Base-by-base conservation (phyloP, 2,113 vertebrate species). In the Rhizomys pruinosus region DNA sequence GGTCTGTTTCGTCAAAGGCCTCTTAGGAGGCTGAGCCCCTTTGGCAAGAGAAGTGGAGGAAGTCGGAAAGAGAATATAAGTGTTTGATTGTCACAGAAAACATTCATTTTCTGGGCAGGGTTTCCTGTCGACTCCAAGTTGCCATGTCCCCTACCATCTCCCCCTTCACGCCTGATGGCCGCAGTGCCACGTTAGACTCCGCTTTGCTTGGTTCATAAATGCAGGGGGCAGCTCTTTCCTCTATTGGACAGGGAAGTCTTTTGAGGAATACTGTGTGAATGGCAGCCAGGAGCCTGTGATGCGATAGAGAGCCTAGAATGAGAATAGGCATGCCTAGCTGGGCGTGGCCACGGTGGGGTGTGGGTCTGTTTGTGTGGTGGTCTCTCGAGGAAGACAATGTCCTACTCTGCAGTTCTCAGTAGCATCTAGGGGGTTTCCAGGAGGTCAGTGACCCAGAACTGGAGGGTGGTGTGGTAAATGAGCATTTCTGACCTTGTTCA, bases 81-180 rank as follows among this genome's bases (percentile, higher is more conserved):
- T 20, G 15, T 39, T 69, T 22, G 29, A 44, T 37, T 59, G 86
- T 89, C 72, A 71, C 71, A 82, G 69, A 27, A 94, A 69, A 37
- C 61, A 57, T 89, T 82, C 78, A 63, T 42, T 92, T 92, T 87
- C 74, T 87, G 42, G 68, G 57, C 59, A 80, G 68, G 55, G n/a
- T 78, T 95, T 96, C 78, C 93, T 90, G 74, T 57, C 87, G 63
- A 85, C 85, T 57, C 12, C 13, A 12, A 72, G 39, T 39, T 52
- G 69, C 73, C 64, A 87, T 5, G 23, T 69, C 57, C 29, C 64
- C 59, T 39, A 25, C 68, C 13, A 19, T 68, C 84, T 91, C 71
- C 23, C 68, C 37, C 81, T 95, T 76, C 22, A 19, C 57, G 76
- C 63, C 80, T 29, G 27, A 23, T 37, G 81, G 76, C 37, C 25